Base-by-base conservation (phyloP, 2,888 invertebrate genomes). In the Meandrusa payeni region DNA sequence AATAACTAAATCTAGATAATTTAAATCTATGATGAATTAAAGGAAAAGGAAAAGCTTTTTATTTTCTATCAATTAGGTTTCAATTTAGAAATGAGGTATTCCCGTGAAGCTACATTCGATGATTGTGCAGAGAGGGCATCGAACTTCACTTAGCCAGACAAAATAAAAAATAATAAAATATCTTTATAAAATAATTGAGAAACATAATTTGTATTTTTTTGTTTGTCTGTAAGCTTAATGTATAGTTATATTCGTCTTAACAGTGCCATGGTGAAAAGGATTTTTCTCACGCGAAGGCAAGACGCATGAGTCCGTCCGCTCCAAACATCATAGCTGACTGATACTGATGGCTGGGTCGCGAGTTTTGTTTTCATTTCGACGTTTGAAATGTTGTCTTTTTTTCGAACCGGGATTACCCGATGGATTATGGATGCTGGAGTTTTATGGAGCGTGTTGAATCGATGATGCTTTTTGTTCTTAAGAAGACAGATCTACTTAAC, bases 271-370 rank as follows among this genome's bases (percentile, higher is more conserved):
- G 63, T 63, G 69, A 66, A 61, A 61, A 69, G 62, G 71, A 63
- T 73, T 76, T 75, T 82, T 82, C 82, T 80, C 81, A 83, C 79
- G 79, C 74, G 74, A 78, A 79, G 74, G 76, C 75, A 63, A 67
- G 64, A 61, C 50, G 47, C 51, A 52, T 57, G 58, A 59, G 70
- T 74, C 74, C 48, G 54, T n/a, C 46, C 48, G 51, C 48, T 31
- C 37, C 43, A 41, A 57, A 59, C 69, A 62, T 71, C 69, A 61
- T 64, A 65, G 57, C 59, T 76, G 76, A 79, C 69, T 73, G 76
- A 76, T 80, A 72, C 66, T 77, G 72, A 77, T 76, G 76, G 73
- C 51, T 24, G 41, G 33, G 37, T 9, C 63, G 62, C 53, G 51
- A 64, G 71, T 75, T 75, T 74, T 71, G 71, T 78, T 77, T 77